A percentile compares a stretch with the other conserved stretches of the same genome.
These are phyloP conservation scores for Nothocercus julius DNA, from an alignment of 2,113 vertebrate genomes.

Conservation along the genomic window DNA sequence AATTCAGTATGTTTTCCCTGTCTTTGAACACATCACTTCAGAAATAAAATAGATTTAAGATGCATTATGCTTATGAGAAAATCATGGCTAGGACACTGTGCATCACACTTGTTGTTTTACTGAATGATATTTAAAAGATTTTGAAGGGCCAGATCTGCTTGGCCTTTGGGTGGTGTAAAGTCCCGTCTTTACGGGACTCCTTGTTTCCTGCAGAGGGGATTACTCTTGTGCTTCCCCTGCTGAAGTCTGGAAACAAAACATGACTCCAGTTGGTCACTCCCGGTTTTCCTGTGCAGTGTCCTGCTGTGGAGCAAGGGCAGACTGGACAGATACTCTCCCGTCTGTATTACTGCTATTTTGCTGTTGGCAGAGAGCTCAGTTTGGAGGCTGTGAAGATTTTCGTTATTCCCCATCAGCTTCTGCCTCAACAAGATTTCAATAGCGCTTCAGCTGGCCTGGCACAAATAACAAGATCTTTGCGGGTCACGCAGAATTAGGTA, in stretches of 20 bases:
- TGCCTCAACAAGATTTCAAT: neutral
- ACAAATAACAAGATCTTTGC: rapidly evolving
- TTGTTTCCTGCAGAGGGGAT: rapidly evolving
- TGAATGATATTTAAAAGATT: rapidly evolving
- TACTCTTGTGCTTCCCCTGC: rapidly evolving
- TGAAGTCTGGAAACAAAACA: neutral
- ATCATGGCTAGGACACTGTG: neutral
- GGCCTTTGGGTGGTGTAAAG: rapidly evolving
- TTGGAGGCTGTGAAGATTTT: neutral
- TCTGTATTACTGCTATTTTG: rapidly evolving
- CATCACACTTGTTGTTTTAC: rapidly evolving
- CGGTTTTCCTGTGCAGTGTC: rapidly evolving
- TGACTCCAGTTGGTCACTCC: rapidly evolving
- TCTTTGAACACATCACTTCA: rapidly evolving
- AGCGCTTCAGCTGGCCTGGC: neutral
- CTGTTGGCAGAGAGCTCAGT: neutral
- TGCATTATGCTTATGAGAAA: rapidly evolving
- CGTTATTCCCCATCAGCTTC: rapidly evolving
- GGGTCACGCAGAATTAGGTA: rapidly evolving
- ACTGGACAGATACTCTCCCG: neutral
- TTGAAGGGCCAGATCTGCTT: rapidly evolving
- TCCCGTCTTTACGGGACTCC: rapidly evolving
- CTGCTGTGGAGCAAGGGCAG: neutral
- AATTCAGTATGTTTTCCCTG: rapidly evolving
- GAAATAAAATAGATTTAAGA: rapidly evolving